Percentiles rank a stretch among this genome's conserved stretches.
These are phyloP conservation scores for Megathymus violae DNA, from an alignment of 1,140 invertebrate genomes.

Conservation along the genomic window DNA sequence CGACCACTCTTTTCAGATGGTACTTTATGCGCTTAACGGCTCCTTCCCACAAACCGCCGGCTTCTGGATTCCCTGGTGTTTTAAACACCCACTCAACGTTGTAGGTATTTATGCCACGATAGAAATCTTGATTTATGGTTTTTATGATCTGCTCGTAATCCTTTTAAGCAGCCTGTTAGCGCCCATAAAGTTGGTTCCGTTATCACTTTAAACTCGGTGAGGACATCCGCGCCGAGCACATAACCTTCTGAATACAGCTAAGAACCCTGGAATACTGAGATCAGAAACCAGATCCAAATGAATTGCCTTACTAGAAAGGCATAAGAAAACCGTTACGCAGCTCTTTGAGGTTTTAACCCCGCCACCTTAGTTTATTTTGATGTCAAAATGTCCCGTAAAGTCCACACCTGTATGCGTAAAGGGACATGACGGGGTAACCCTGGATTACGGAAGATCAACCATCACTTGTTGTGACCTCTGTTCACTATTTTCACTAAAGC, in stretches of 20 bases:
- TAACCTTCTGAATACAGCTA: slow-evolving; percentile 57
- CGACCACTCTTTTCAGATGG: too few relatives aligned
- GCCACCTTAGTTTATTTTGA: slow-evolving; percentile 11
- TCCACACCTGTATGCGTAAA: slow-evolving; percentile 41
- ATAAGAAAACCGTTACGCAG: slow-evolving; percentile 47
- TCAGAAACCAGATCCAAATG: slow-evolving; percentile 66
- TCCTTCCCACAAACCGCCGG: too few relatives aligned
- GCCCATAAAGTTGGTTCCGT: slow-evolving; percentile 59
- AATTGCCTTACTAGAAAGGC: slow-evolving; percentile 55
- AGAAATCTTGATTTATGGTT: too few relatives aligned
- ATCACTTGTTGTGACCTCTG: slow-evolving; percentile 22
- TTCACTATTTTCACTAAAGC: too few relatives aligned
- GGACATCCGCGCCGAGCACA: slow-evolving; percentile 53
- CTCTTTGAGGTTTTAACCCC: slow-evolving; percentile 15
- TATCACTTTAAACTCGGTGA: slow-evolving; percentile 45
- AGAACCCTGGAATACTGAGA: slow-evolving; percentile 52
- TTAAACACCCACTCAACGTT: too few relatives aligned
- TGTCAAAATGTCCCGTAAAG: slow-evolving; percentile 33
- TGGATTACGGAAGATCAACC: slow-evolving; percentile 21
- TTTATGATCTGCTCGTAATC: slow-evolving; percentile 29
- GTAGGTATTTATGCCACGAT: too few relatives aligned
- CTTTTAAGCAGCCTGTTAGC: slow-evolving; percentile 30
- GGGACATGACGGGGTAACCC: slow-evolving; percentile 34
- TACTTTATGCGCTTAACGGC: too few relatives aligned
- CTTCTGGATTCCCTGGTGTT: too few relatives aligned